These are phyloP conservation scores for Thelaira solivaga DNA, from an alignment of 2,888 invertebrate species.

Conservation along the genomic window DNA sequence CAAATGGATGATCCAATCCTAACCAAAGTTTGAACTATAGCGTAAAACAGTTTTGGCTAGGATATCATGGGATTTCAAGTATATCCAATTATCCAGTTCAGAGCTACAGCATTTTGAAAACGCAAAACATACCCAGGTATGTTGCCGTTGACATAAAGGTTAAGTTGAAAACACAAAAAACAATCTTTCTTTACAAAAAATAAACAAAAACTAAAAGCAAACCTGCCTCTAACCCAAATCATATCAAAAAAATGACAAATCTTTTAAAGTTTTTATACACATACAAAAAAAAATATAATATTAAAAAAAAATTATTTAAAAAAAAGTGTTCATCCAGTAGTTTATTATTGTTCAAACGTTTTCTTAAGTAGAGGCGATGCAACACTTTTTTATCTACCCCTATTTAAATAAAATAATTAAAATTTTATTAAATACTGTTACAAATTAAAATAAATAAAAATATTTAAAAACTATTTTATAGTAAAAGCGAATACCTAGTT, in stretches of 20 bases:
- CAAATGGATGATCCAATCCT: too few species aligned
- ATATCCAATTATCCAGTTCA: too few species aligned
- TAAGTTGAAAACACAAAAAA: too few species aligned
- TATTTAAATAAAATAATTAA: slow-evolving; percentile 1
- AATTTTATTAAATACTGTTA: neutral
- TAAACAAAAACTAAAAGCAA: neutral
- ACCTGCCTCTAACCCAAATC: slow-evolving; percentile 17
- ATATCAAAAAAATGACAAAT: slow-evolving; percentile 53
- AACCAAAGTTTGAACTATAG: too few species aligned
- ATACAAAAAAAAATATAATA: neutral
- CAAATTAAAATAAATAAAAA: neutral
- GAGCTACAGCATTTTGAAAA: too few species aligned
- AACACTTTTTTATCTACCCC: slow-evolving; percentile 36
- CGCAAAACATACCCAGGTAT: too few species aligned
- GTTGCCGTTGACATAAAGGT: too few species aligned
- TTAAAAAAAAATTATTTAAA: neutral
- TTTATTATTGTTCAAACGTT: slow-evolving; percentile 25
- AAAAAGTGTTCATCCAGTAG: slow-evolving; percentile 40
- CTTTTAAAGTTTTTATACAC: neutral
- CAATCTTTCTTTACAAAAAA: neutral
- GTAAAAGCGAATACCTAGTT: too few species aligned
- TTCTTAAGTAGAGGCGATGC: slow-evolving; percentile 35
- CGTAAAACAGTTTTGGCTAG: too few species aligned
- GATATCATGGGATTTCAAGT: too few species aligned
- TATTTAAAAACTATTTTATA: too few species aligned